Conservation (phyloP, 92 coral and sea anemone genomes). For the Metridium senile region DNA sequence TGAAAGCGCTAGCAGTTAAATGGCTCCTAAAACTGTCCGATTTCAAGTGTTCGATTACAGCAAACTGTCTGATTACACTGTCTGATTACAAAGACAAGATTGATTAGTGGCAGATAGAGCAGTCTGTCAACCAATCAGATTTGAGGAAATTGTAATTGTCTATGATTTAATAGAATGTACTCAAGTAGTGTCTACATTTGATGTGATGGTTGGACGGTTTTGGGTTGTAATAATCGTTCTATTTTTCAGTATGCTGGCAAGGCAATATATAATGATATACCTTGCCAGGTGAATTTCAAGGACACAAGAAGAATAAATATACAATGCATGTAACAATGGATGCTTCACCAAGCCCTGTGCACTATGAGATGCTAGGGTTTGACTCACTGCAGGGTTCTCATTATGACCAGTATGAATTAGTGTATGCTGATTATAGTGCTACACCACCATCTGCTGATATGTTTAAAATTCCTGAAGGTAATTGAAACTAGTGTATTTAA, state of each 20-base stretch:
- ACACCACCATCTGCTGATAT: slow-evolving; percentile 51
- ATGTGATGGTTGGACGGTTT: too few relatives aligned
- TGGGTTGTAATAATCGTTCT: not conserved
- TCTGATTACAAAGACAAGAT: too few relatives aligned
- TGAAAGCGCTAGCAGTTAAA: too few relatives aligned
- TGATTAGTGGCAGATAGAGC: too few relatives aligned
- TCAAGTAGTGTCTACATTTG: too few relatives aligned
- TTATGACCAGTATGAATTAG: slow-evolving; percentile 87
- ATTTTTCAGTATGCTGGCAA: slow-evolving; percentile 49
- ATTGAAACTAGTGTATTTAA: too few relatives aligned
- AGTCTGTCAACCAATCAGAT: too few relatives aligned
- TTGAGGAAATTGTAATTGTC: too few relatives aligned
- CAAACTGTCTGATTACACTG: too few relatives aligned
- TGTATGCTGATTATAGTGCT: slow-evolving; percentile 53
- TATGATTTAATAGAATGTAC: too few relatives aligned
- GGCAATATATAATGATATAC: slow-evolving; percentile 27
- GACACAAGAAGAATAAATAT: slow-evolving; percentile 80
- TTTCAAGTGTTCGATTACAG: too few relatives aligned
- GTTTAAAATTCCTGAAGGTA: slow-evolving; percentile 81
- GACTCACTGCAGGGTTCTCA: slow-evolving; percentile 91
- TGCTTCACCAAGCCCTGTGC: slow-evolving; percentile 57
- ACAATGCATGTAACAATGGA: slow-evolving; percentile 58
- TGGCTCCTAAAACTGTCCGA: too few relatives aligned
- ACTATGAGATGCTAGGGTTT: slow-evolving; percentile 92
- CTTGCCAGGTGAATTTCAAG: slow-evolving; percentile 53